Evolutionary conservation across 1,140 invertebrate species (phyloP).

Genomic region (Formica selysi): DNA sequence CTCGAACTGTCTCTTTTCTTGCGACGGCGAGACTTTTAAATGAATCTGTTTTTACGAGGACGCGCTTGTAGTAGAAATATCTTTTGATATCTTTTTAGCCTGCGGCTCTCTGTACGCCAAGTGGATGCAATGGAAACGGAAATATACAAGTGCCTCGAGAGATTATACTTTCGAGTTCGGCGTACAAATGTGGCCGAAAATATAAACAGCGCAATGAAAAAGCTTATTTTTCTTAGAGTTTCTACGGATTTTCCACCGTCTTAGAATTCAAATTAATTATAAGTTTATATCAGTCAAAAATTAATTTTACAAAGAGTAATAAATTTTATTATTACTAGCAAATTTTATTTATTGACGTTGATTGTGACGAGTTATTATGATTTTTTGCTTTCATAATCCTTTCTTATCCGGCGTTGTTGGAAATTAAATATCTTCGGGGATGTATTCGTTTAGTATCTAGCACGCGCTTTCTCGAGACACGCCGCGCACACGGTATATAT

Average conservation of each 20-base stretch:
- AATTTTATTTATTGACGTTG: not conserved
- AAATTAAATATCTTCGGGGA: not conserved
- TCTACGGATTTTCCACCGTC: not conserved
- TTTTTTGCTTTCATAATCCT: not conserved
- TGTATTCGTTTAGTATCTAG: conserved; percentile 17
- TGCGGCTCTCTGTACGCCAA: not conserved
- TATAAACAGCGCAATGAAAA: conserved; percentile 10
- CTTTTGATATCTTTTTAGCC: conserved; percentile 29
- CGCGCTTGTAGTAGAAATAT: conserved; percentile 21
- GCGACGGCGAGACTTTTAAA: conserved; percentile 47
- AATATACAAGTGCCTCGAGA: conserved; percentile 42
- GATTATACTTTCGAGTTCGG: conserved; percentile 19
- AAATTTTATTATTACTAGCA: not conserved
- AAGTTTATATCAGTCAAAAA: not conserved
- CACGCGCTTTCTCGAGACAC: not conserved
- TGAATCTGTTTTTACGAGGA: conserved; percentile 46
- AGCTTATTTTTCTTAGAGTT: not conserved
- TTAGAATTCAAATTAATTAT: not conserved
- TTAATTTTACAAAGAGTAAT: not conserved
- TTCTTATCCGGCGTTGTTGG: not conserved
- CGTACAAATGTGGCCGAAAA: conserved; percentile 33
- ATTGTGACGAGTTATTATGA: not conserved
- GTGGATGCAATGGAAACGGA: conserved; percentile 54
- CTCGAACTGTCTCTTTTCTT: conserved; percentile 34
- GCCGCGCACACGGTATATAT: conserved; percentile 41